Percentiles rank a stretch among this genome's conserved stretches.
Evolutionary conservation across 1,140 invertebrate genomes (phyloP).

Genomic region (Habropoda laboriosa): DNA sequence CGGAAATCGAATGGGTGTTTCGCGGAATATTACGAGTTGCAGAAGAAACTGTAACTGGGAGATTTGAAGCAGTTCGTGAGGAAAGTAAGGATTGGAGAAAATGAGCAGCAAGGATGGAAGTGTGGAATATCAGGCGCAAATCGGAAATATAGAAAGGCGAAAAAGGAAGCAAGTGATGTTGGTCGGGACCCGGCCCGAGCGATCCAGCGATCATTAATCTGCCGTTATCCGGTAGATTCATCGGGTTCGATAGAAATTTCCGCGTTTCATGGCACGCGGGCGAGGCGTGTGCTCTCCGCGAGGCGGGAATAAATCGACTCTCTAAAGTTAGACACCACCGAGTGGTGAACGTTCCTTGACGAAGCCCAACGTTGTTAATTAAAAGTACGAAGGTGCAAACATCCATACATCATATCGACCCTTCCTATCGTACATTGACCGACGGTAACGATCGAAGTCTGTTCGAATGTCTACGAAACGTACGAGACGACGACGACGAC

Average conservation of each 20-base stretch:
- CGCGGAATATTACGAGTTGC: not conserved
- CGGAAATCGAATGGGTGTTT: not conserved
- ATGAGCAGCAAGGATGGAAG: not conserved
- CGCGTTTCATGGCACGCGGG: constrained; percentile 21
- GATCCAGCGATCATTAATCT: constrained; percentile 65
- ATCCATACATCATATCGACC: constrained; percentile 6
- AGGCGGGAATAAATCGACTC: constrained; percentile 28
- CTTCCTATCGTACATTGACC: constrained; percentile 16
- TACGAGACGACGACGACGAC: not conserved
- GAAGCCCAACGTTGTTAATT: constrained; percentile 28
- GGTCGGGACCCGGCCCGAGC: not conserved
- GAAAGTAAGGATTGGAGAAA: not conserved
- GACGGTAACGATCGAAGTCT: constrained; percentile 34
- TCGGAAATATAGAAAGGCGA: constrained; percentile 22
- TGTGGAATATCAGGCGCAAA: not conserved
- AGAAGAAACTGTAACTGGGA: not conserved
- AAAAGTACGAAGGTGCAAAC: constrained; percentile 55
- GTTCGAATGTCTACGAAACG: not conserved
- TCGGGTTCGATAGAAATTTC: constrained; percentile 68
- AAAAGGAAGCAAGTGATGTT: not conserved
- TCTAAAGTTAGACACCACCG: constrained; percentile 56
- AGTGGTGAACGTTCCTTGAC: too few species aligned
- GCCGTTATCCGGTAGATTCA: constrained; percentile 65
- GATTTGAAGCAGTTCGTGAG: not conserved
- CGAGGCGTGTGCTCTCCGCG: not conserved